These are phyloP conservation scores for Drosophila repleta DNA, from an alignment of 1,140 invertebrate species.

Conservation along the genomic window DNA sequence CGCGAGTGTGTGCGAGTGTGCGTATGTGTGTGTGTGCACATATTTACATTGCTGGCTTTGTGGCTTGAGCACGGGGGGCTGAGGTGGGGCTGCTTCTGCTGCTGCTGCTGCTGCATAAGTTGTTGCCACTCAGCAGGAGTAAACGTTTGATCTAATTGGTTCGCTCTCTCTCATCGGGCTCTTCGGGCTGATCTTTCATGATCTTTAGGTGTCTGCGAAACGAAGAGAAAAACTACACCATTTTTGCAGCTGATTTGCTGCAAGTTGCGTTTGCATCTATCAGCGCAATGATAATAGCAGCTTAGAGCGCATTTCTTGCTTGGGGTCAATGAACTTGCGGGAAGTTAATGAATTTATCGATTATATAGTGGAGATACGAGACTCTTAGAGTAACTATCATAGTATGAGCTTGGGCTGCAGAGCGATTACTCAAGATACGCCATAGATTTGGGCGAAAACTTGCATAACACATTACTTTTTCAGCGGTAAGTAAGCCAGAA, in stretches of 20 bases:
- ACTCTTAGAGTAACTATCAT: too few species aligned
- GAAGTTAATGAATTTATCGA: not conserved
- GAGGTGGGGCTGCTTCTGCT: conserved; percentile 1
- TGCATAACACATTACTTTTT: not conserved
- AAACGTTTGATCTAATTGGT: conserved; percentile 83
- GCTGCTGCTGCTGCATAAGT: conserved; percentile 23
- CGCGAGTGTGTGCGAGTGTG: conserved; percentile 21
- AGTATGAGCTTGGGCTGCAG: too few species aligned
- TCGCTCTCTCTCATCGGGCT: conserved; percentile 69
- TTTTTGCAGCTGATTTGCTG: conserved; percentile 17
- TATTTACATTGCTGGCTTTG: conserved; percentile 49
- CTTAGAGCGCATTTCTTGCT: conserved; percentile 1
- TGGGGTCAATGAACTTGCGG: not conserved
- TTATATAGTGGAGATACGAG: not conserved
- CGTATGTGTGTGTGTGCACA: conserved; percentile 31
- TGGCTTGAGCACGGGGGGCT: conserved; percentile 31
- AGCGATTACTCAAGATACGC: too few species aligned
- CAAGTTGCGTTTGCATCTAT: conserved; percentile 37
- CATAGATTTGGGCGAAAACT: not conserved
- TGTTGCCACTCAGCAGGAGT: conserved; percentile 67
- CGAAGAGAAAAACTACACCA: too few species aligned
- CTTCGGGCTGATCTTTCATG: conserved; percentile 41
- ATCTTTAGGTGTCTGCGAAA: conserved; percentile 28
- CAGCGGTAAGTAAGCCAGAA: not conserved
- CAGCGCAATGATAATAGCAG: conserved; percentile 30